Conservation (phyloP, 2,113 vertebrate genomes). For the Brevimyrus niger region DNA sequence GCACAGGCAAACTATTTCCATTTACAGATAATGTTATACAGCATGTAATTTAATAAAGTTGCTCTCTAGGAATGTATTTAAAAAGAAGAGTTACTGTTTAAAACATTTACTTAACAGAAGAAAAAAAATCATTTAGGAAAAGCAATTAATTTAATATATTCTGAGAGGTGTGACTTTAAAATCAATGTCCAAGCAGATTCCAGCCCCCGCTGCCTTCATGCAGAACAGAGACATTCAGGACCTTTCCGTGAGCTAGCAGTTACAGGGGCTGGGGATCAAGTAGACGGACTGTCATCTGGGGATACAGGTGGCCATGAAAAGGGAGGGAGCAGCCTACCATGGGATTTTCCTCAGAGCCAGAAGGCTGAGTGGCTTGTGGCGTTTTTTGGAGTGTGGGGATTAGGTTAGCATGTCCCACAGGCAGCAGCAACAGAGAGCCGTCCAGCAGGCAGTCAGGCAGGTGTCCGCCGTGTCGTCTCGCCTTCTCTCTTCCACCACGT, state of each 20-base stretch:
- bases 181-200: conserved; percentile 12
- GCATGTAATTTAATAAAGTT: conserved; percentile 25
- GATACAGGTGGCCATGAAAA: background rate
- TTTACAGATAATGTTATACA: conserved; percentile 34
- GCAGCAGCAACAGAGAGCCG: conserved; percentile 91
- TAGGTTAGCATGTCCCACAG: conserved; percentile 97
- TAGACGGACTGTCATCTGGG: background rate
- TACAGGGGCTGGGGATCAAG: background rate
- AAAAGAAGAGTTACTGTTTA: conserved; percentile 36
- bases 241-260: conserved; percentile 11
- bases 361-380: conserved; percentile 10
- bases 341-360: background rate
- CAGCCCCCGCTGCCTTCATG: conserved; percentile 35
- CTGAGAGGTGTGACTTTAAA: conserved; percentile 34
- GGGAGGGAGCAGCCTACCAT: background rate
- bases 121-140: conserved; percentile 42
- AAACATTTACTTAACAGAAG: conserved; percentile 26
- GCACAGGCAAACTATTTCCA: conserved; percentile 39
- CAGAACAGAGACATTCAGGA: conserved; percentile 38
- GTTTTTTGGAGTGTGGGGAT: conserved; percentile 17
- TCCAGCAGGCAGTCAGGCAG: conserved; percentile 91
- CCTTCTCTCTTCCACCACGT: conserved; percentile 83
- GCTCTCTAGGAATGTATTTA: conserved; percentile 37
- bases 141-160: conserved; percentile 30
- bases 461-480: conserved; percentile 69